A percentile compares a stretch with the other conserved stretches of the same genome.
phyloP scores from a whole-genome alignment of 2,113 vertebrate genomes.

The Myodes glareolus region DNA sequence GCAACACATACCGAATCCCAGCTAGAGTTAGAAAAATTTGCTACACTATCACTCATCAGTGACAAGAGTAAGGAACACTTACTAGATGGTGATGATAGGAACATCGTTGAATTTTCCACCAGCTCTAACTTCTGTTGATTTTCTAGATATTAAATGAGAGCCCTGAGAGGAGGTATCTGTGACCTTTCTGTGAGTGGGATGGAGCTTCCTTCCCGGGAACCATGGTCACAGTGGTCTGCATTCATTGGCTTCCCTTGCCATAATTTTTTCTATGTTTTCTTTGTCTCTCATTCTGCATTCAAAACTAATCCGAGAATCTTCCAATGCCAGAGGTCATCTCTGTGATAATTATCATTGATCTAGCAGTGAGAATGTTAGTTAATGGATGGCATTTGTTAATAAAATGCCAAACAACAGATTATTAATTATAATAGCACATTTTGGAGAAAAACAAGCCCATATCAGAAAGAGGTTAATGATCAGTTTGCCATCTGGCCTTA shows the following conservation, averaged over 20 bases:
- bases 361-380: constrained; percentile 51
- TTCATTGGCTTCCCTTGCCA: neutral
- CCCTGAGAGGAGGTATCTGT: neutral
- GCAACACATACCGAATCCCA: neutral
- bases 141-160: neutral
- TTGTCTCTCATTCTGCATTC: neutral
- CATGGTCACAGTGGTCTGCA: neutral
- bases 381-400: constrained; percentile 69
- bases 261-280: neutral
- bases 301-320: constrained; percentile 50
- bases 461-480: constrained; percentile 66
- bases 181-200: neutral
- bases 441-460: constrained; percentile 41
- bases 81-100: rapidly evolving
- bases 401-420: constrained; percentile 69
- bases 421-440: constrained; percentile 69
- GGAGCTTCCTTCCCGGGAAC: neutral
- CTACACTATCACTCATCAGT: neutral
- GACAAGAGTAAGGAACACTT: rapidly evolving
- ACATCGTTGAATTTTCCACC: neutral
- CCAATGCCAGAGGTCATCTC: constrained; percentile 22
- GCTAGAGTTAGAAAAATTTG: neutral
- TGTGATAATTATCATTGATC: constrained; percentile 58
- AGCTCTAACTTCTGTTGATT: neutral
- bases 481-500: constrained; percentile 56